Conservation (phyloP, 64 coral and sea anemone genomes). For the Anthopleura sola region DNA sequence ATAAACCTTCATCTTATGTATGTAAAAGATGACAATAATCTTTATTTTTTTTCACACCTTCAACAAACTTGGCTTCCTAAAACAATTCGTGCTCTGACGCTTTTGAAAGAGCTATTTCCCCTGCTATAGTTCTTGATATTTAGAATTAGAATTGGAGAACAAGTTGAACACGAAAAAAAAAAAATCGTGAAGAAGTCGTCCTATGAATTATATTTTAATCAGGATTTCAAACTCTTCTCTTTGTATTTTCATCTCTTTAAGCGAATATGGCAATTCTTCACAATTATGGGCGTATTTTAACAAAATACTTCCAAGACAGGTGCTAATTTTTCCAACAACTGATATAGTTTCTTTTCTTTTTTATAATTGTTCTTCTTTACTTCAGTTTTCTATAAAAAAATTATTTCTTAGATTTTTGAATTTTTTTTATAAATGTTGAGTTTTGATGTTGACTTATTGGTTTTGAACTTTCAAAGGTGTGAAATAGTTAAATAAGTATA, state of each 20-base stretch:
- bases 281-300: neutral
- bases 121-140: neutral
- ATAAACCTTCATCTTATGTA: neutral
- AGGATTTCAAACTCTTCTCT: neutral
- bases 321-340: neutral
- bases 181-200: neutral
- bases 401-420: no score
- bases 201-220: neutral
- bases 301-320: neutral
- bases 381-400: neutral
- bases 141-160: neutral
- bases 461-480: no score
- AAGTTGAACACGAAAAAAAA: neutral
- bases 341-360: neutral
- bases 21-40: neutral
- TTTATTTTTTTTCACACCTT: neutral
- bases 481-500: no score
- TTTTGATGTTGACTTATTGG: no score
- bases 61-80: neutral
- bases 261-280: neutral
- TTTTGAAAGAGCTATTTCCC: neutral
- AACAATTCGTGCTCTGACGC: neutral
- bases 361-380: neutral
- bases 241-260: neutral
- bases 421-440: no score